Evolutionary conservation across 2,113 vertebrate species (phyloP).

Genomic region (Crotophaga sulcirostris): DNA sequence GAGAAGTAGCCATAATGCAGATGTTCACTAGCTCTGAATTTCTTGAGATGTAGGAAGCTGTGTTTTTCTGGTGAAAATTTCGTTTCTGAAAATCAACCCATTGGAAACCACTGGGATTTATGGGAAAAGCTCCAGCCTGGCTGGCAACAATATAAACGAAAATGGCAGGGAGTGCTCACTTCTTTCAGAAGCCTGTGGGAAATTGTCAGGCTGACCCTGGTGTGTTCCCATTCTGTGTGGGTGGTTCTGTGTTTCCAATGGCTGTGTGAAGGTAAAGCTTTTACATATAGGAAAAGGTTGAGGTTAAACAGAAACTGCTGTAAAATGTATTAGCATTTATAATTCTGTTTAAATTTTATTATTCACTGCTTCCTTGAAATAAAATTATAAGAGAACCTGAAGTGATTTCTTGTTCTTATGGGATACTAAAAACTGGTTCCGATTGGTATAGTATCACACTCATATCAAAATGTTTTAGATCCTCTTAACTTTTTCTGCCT

Average conservation of each 20-base stretch:
- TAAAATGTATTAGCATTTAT: neutral
- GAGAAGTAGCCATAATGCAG: neutral
- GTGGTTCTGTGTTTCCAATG: neutral
- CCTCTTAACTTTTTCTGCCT: neutral
- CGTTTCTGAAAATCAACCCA: neutral
- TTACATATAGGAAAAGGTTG: neutral
- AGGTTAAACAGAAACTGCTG: neutral
- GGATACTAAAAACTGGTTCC: neutral
- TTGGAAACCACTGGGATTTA: neutral
- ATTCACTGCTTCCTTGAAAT: neutral
- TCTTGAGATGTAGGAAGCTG: neutral
- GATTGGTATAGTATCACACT: neutral
- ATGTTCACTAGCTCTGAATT: neutral
- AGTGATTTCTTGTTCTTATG: neutral
- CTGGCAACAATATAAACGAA: neutral
- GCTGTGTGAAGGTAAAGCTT: neutral
- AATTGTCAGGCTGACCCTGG: neutral
- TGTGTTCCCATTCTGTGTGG: rapidly evolving
- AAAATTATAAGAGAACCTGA: neutral
- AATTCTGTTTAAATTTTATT: neutral
- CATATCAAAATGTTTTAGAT: neutral
- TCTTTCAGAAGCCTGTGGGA: neutral
- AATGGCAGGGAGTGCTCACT: neutral
- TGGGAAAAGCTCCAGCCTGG: neutral
- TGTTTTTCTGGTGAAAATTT: neutral